Conservation (phyloP, 2,113 vertebrate species). For the Panurus biarmicus region DNA sequence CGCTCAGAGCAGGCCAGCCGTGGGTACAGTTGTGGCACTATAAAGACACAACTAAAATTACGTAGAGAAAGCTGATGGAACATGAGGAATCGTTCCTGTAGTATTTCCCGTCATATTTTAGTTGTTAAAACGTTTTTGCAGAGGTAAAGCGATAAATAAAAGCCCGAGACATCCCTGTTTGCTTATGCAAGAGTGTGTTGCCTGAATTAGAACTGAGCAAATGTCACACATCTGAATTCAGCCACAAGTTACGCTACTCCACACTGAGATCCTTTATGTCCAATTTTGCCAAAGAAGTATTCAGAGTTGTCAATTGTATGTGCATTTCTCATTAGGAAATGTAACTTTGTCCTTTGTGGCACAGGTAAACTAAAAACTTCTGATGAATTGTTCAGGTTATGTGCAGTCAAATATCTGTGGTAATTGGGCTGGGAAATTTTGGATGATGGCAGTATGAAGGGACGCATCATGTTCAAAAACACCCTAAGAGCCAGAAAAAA, state of each 20-base stretch:
- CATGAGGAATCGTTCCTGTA: rapidly evolving
- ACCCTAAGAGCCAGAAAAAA: not conserved
- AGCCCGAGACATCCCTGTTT: not conserved
- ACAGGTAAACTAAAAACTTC: not conserved
- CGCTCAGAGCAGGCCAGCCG: not conserved
- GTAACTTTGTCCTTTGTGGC: not conserved
- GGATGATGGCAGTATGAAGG: not conserved
- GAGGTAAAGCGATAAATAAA: not conserved
- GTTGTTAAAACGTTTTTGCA: not conserved
- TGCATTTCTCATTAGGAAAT: not conserved
- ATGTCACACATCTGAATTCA: not conserved
- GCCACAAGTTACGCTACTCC: not conserved
- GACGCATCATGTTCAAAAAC: rapidly evolving
- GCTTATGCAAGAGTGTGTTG: not conserved
- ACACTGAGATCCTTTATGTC: not conserved
- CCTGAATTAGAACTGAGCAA: not conserved
- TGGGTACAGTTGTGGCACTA: rapidly evolving
- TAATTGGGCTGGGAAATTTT: not conserved
- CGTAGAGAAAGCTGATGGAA: rapidly evolving
- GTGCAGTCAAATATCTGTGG: not conserved
- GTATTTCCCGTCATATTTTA: not conserved
- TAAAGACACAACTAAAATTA: not conserved
- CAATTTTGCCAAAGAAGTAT: not conserved
- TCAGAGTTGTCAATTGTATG: not conserved
- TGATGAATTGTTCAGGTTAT: not conserved